Percentiles rank a stretch among this genome's conserved stretches.
These are phyloP conservation scores for Zygothrica quintamaculata DNA, from an alignment of 2,888 invertebrate genomes.

Conservation along the genomic window DNA sequence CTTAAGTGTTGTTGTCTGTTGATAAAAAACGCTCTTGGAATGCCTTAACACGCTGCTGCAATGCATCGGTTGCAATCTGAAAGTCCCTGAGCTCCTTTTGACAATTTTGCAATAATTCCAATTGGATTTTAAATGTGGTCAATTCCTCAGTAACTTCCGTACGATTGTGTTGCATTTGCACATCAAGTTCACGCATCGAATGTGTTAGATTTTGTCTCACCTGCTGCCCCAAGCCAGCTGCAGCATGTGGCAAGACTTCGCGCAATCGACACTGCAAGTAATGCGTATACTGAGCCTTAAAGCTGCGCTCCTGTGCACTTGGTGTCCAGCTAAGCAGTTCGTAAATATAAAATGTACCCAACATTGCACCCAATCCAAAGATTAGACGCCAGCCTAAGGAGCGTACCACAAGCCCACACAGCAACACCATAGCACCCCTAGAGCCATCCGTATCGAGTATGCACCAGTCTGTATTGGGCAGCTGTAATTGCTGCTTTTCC, in stretches of 20 bases:
- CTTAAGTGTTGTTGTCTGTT: background rate
- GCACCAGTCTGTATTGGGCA: slow-evolving; percentile 86
- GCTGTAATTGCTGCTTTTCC: slow-evolving; percentile 35
- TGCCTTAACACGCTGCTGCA: slow-evolving; percentile 33
- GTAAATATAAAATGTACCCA: slow-evolving; percentile 96
- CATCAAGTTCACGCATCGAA: slow-evolving; percentile 9
- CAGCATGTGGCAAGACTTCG: slow-evolving; percentile 96
- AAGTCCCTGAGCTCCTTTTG: slow-evolving; percentile 29
- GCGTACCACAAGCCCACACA: slow-evolving; percentile 94
- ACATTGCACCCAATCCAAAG: slow-evolving; percentile 90
- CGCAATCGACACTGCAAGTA: slow-evolving; percentile 95
- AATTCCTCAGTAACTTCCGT: slow-evolving; percentile 18
- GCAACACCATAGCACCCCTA: slow-evolving; percentile 93
- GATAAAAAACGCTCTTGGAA: slow-evolving; percentile 48
- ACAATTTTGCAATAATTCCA: slow-evolving; percentile 17
- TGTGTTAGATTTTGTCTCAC: slow-evolving; percentile 49
- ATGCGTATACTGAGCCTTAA: slow-evolving; percentile 96
- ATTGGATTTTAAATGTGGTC: slow-evolving; percentile 4
- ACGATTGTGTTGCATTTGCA: slow-evolving; percentile 10
- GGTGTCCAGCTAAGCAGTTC: slow-evolving; percentile 99
- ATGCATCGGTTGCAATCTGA: slow-evolving; percentile 5
- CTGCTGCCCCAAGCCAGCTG: slow-evolving; percentile 95
- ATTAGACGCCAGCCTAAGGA: slow-evolving; percentile 98
- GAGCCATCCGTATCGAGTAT: slow-evolving; percentile 94
- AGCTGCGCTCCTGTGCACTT: slow-evolving; percentile 95